Base-by-base conservation (phyloP, 2,797 vertebrate genomes). In the Myoxocephalus aenaeus region DNA sequence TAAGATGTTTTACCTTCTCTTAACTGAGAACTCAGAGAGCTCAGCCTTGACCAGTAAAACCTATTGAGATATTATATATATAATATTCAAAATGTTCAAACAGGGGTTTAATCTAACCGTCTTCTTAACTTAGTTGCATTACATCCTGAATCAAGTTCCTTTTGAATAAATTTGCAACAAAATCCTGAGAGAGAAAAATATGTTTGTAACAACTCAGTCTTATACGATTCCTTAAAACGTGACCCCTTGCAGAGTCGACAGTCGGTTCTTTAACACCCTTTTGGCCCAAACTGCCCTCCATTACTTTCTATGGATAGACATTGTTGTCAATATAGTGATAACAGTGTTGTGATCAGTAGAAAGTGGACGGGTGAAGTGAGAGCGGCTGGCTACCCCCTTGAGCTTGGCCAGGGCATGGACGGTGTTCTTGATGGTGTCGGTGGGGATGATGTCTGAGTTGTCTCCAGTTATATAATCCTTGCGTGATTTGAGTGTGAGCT, bases 341-440 rank as follows among this genome's bases (percentile, higher is more conserved):
- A 0, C 46, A 65, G 59, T 57, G 29, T 57, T 46, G 2, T 32
- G 13, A 40, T 48, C 22, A 57, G 75, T 12, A 38, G 20, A 73
- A 54, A 14, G 27, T 34, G 14, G 3, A 48, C 1, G 2, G 7
- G 18, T 22, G 40, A 34, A 11, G 57, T 36, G 5, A 18, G 27
- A n/a, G 29, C 34, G 6, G 22, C 6, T 65, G n/a, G 15, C 44
- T 96, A 99, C 98, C 94, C 97, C 98, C 75, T 96, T 96, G 75
- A 97, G 77, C 89, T 98, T 98, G 64, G 98, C 97, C 91, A 99
- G 69, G 36, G 94, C 96, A 0, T 99, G 94, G 73, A 99, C 95
- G 0, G 96, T 98, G 92, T 99, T 99, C 91, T 99, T 99, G 56
- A 99, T 96, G 66, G 98, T 99, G 92, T 99, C 98, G 0, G 98